Conservation (phyloP, 1,140 invertebrate species). For the Drosophila simulans region DNA sequence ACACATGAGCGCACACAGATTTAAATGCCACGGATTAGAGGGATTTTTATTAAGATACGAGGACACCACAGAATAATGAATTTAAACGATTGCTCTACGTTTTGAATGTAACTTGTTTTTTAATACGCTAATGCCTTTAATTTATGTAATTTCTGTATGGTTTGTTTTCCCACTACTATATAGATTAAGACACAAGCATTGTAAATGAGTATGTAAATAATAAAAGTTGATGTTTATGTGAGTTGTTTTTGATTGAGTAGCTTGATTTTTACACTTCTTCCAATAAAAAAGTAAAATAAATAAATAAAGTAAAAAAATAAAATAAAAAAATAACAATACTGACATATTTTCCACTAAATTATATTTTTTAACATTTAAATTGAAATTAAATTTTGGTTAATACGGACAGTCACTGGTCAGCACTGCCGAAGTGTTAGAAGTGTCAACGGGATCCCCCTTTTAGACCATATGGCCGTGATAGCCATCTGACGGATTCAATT, state of each 20-base stretch:
- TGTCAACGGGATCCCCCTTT: slow-evolving; percentile 3
- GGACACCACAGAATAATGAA: not conserved
- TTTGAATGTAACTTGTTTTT: not conserved
- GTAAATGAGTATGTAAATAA: no score
- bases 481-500: slow-evolving; percentile 8
- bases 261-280: no score
- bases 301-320: no score
- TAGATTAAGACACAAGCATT: no score
- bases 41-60: not conserved
- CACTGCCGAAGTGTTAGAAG: slow-evolving; percentile 2
- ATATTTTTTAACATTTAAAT: not conserved
- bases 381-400: not conserved
- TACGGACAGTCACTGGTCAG: not conserved
- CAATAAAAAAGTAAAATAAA: no score
- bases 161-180: no score
- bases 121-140: not conserved
- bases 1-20: not conserved
- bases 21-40: not conserved
- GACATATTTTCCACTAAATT: not conserved
- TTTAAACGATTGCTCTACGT: not conserved
- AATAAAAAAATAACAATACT: not conserved
- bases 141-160: no score
- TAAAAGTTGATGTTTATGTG: no score
- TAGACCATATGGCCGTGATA: slow-evolving; percentile 5
- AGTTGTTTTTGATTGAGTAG: no score